Evolutionary conservation across 2,888 invertebrate genomes (phyloP).

Genomic region (Caenorhabditis virilis): DNA sequence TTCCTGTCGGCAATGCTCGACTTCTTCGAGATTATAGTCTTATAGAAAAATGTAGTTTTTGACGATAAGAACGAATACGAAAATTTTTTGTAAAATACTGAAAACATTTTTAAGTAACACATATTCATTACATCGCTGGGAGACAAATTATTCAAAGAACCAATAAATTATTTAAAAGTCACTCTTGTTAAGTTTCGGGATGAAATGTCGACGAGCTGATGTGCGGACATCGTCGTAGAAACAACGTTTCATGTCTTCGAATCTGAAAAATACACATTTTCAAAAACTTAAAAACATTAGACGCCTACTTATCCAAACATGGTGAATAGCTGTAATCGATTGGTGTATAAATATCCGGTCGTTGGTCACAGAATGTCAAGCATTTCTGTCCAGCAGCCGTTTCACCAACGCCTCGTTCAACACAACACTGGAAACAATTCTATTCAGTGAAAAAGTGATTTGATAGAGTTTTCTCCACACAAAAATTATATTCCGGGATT

Average conservation of each 20-base stretch:
- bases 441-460: too few species aligned
- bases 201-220: slow-evolving; percentile 21
- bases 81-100: too few species aligned
- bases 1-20: too few species aligned
- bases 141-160: too few species aligned
- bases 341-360: slow-evolving; percentile 57
- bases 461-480: too few species aligned
- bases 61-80: too few species aligned
- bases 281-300: slow-evolving; percentile 1
- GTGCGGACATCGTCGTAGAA: slow-evolving; percentile 58
- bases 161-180: background rate
- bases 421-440: slow-evolving; percentile 55
- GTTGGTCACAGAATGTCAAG: slow-evolving; percentile 56
- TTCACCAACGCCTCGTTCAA: slow-evolving; percentile 37
- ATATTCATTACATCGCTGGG: too few species aligned
- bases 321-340: slow-evolving; percentile 56
- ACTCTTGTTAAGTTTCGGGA: slow-evolving; percentile 1
- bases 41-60: too few species aligned
- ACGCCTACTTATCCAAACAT: slow-evolving; percentile 52
- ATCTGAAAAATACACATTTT: slow-evolving; percentile 27
- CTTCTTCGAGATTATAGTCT: too few species aligned
- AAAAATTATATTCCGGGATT: background rate
- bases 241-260: slow-evolving; percentile 61
- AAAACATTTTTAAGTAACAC: too few species aligned
- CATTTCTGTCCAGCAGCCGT: slow-evolving; percentile 61